phyloP scores from a whole-genome alignment of 2,797 vertebrate species.

The Brachymystax lenok region DNA sequence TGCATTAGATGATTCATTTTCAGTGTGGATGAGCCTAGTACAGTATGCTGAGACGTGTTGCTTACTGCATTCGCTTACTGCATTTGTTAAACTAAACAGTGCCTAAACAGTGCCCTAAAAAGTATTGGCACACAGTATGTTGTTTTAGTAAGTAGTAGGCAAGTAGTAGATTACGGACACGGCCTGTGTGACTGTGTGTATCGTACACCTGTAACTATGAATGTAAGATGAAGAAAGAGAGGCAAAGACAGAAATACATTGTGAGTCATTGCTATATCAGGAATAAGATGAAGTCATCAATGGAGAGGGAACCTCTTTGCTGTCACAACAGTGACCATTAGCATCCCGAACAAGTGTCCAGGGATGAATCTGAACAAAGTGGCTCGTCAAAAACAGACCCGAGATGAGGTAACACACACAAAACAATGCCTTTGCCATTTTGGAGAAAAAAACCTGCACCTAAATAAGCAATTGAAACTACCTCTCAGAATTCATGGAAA shows the following conservation, averaged over 20 bases:
- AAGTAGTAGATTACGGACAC: too few species aligned
- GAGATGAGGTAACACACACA: conserved; percentile 37
- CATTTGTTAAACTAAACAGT: too few species aligned
- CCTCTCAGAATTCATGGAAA: neutral
- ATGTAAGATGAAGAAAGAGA: neutral
- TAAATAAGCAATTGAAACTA: conserved; percentile 25
- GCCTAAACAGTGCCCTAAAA: too few species aligned
- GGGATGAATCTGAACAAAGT: conserved; percentile 40
- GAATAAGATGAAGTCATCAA: conserved; percentile 44
- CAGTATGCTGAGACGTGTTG: too few species aligned
- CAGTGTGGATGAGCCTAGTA: too few species aligned
- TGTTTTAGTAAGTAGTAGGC: too few species aligned
- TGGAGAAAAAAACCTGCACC: conserved; percentile 13
- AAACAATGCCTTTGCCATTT: conserved; percentile 21
- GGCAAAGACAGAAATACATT: neutral
- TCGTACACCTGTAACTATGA: too few species aligned
- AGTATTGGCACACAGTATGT: too few species aligned
- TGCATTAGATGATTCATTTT: too few species aligned
- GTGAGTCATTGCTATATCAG: conserved; percentile 42
- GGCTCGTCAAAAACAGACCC: conserved; percentile 43
- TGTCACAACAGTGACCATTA: conserved; percentile 29
- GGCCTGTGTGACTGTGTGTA: too few species aligned
- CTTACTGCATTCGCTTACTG: too few species aligned
- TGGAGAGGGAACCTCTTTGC: conserved; percentile 31
- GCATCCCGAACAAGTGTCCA: conserved; percentile 44